Evolutionary conservation across 2,113 vertebrate species (phyloP).

Genomic region (Orthonyx spaldingii): DNA sequence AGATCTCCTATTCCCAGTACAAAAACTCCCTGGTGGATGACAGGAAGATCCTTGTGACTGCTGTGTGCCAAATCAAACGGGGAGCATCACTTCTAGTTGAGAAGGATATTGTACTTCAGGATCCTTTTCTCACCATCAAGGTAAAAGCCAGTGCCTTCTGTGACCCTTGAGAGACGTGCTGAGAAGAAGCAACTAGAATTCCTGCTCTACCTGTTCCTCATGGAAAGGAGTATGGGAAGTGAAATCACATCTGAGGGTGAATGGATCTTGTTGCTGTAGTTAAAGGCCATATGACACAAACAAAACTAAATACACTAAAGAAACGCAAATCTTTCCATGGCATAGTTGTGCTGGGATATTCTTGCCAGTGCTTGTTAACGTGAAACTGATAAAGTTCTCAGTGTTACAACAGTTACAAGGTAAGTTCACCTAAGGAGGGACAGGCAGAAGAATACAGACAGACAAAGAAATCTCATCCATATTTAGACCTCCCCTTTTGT

Average conservation of each 20-base stretch:
- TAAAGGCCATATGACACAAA: neutral
- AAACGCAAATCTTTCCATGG: neutral
- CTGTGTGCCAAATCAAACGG: constrained; percentile 21
- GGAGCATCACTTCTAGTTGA: constrained; percentile 12
- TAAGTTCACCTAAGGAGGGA: neutral
- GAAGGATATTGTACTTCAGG: constrained; percentile 43
- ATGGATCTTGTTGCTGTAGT: neutral
- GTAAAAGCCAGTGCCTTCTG: neutral
- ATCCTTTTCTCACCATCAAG: constrained; percentile 38
- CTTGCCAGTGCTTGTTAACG: neutral
- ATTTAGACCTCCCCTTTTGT: neutral
- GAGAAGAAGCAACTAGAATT: neutral
- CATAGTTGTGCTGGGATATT: neutral
- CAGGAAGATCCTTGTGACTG: constrained; percentile 70
- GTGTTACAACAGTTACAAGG: neutral
- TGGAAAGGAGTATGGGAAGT: neutral
- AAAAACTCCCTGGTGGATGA: constrained; percentile 31
- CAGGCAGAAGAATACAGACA: neutral
- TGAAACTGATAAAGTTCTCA: neutral
- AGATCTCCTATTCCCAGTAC: constrained; percentile 64
- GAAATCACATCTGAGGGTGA: neutral
- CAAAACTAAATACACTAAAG: neutral
- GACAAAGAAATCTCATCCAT: neutral
- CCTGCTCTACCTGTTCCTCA: neutral
- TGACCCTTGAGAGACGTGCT: neutral